Evolutionary conservation across 2,888 invertebrate species (phyloP).

Genomic region (Ectobius pallidus): DNA sequence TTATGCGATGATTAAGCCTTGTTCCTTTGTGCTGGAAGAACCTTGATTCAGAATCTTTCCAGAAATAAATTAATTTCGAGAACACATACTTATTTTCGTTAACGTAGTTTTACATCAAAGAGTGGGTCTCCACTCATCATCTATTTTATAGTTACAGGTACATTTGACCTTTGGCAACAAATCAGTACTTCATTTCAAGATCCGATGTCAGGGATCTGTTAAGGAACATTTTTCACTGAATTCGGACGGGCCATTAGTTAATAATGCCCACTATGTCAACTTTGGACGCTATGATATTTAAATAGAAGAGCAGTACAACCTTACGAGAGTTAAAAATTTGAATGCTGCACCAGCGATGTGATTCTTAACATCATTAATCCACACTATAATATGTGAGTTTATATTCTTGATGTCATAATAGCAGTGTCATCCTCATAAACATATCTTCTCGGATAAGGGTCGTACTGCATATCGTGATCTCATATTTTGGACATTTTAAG

Average conservation of each 20-base stretch:
- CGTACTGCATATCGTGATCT: slow-evolving; percentile 32
- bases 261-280: not conserved
- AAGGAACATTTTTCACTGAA: not conserved
- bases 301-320: not conserved
- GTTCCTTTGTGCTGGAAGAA: slow-evolving; percentile 12
- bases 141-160: slow-evolving; percentile 3
- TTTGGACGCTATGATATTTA: slow-evolving; percentile 6
- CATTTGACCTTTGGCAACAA: not conserved
- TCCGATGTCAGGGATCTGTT: not conserved
- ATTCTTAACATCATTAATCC: too few species aligned
- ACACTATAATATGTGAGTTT: not conserved
- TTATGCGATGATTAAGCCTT: not conserved
- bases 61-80: not conserved
- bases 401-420: slow-evolving; percentile 37
- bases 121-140: too few species aligned
- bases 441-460: slow-evolving; percentile 24
- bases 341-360: too few species aligned
- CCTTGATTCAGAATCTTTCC: not conserved
- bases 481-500: slow-evolving; percentile 40
- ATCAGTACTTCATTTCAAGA: not conserved
- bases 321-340: not conserved
- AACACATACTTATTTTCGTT: too few species aligned
- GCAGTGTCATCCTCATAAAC: slow-evolving; percentile 6
- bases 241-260: too few species aligned
- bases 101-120: too few species aligned